phyloP scores from a whole-genome alignment of 2,888 invertebrate genomes.

The Odontothrips loti region DNA sequence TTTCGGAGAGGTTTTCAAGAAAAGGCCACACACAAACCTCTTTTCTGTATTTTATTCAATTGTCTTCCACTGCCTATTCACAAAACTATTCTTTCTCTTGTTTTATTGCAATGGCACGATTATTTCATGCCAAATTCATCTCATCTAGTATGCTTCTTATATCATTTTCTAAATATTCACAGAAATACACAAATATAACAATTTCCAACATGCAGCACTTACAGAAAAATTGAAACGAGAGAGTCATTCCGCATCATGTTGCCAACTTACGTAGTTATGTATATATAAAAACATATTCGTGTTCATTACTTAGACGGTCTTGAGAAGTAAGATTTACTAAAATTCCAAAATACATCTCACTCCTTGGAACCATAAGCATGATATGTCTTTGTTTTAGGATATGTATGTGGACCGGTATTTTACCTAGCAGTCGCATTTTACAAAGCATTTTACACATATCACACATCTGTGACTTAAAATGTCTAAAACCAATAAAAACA shows the following conservation, averaged over 20 bases:
- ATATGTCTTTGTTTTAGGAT: conserved; percentile 8
- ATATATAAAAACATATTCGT: background rate
- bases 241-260: conserved; percentile 13
- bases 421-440: conserved; percentile 7
- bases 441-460: conserved; percentile 14
- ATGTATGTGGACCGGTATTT: conserved; percentile 7
- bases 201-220: conserved; percentile 20
- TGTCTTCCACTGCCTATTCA: conserved; percentile 18
- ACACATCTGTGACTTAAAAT: background rate
- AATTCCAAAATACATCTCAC: background rate
- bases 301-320: background rate
- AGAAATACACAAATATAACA: conserved; percentile 25
- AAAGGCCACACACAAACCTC: background rate
- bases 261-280: background rate
- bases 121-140: background rate
- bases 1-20: background rate
- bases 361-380: background rate
- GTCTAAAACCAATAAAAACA: background rate
- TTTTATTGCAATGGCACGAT: background rate
- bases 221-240: conserved; percentile 24
- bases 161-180: conserved; percentile 16
- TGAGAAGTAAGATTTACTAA: background rate
- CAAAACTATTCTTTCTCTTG: conserved; percentile 4
- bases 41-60: conserved; percentile 27
- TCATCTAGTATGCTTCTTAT: background rate